These are phyloP conservation scores for Anabacerthia variegaticeps DNA, from an alignment of 2,797 vertebrate species.

Conservation along the genomic window DNA sequence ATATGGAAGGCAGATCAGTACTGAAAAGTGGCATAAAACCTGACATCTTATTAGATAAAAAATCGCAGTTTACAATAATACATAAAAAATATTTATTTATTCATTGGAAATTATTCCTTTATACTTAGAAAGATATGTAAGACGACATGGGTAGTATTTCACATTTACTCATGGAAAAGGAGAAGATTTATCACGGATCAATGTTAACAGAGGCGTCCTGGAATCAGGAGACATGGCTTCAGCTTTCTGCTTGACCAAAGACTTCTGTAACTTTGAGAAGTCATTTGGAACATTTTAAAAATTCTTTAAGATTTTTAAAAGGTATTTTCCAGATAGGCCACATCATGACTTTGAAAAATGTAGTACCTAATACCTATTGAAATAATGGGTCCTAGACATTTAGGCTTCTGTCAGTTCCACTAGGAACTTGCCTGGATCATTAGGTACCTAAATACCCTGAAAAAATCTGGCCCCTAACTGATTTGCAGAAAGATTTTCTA, in stretches of 20 bases:
- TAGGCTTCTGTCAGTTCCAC: background rate
- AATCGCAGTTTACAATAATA: background rate
- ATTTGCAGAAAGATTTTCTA: background rate
- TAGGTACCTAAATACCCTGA: conserved; percentile 9
- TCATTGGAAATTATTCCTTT: background rate
- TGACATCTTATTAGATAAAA: background rate
- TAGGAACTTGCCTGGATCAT: background rate
- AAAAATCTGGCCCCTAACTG: background rate
- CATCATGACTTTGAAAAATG: conserved; percentile 8
- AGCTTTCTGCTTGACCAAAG: background rate
- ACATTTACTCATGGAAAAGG: background rate
- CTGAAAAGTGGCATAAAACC: background rate
- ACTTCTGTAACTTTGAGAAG: background rate
- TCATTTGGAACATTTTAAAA: background rate
- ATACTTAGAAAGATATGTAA: background rate
- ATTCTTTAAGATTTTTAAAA: background rate
- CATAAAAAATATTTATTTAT: too few species aligned
- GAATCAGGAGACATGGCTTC: background rate
- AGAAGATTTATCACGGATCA: background rate
- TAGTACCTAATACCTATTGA: background rate
- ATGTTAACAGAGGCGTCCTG: background rate
- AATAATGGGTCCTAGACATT: background rate
- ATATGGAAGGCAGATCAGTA: background rate
- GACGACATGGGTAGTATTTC: background rate
- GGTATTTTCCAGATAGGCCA: background rate